Conservation (phyloP, 2,888 invertebrate species). For the Gnatocerus cornutus region DNA sequence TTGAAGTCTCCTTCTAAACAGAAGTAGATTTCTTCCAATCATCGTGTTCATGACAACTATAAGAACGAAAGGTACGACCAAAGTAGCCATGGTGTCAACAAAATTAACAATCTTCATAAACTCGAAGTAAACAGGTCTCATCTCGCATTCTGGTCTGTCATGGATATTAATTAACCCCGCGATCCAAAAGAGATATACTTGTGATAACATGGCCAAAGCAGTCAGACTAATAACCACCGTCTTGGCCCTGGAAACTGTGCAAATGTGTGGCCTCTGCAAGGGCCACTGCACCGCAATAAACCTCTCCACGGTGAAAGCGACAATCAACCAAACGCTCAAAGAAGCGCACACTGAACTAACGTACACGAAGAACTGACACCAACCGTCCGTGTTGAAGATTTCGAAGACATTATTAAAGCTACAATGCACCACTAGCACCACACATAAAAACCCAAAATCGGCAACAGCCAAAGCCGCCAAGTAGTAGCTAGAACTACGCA, state of each 20-base stretch:
- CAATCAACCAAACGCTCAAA: conserved; percentile 80
- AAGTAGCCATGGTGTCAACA: conserved; percentile 76
- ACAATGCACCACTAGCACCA: conserved; percentile 74
- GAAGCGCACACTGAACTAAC: conserved; percentile 73
- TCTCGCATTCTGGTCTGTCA: conserved; percentile 70
- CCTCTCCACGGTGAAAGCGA: conserved; percentile 80
- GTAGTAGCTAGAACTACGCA: conserved; percentile 78
- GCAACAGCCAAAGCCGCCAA: conserved; percentile 77
- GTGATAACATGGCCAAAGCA: conserved; percentile 68
- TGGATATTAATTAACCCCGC: conserved; percentile 62
- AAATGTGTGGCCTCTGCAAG: conserved; percentile 75
- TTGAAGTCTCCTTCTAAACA: conserved; percentile 71
- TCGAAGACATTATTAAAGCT: conserved; percentile 72
- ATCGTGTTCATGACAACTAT: conserved; percentile 78
- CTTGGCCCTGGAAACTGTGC: conserved; percentile 76
- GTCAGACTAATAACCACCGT: conserved; percentile 72
- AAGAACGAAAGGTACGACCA: conserved; percentile 76
- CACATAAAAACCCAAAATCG: conserved; percentile 75
- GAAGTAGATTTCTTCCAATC: conserved; percentile 74
- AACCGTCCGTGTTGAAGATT: conserved; percentile 73
- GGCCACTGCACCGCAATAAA: conserved; percentile 81
- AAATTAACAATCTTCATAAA: conserved; percentile 75
- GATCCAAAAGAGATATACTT: conserved; percentile 67
- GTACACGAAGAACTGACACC: conserved; percentile 72
- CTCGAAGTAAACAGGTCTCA: conserved; percentile 72